Evolutionary conservation across 2,797 vertebrate species (phyloP), one percentile per base, ranked within the genome.

Genomic region (Melanogrammus aeglefinus): DNA sequence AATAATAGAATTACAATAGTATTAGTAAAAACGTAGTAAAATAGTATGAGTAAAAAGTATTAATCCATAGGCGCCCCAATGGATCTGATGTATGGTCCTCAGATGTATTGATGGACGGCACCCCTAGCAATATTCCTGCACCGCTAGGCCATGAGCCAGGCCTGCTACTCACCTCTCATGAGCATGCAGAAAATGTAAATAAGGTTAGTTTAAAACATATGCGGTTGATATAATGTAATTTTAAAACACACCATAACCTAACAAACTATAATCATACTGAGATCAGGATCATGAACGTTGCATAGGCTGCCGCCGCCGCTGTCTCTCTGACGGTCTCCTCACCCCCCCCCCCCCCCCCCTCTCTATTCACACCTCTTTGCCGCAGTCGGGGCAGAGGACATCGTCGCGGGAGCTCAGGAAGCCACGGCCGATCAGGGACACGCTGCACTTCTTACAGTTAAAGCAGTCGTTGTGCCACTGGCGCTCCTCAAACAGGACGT

Each of bases 391-490:
- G 83, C 97, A 99, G 80, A 98, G 90, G 91, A 99, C 94, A 82
- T 99, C 96, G 0, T 97, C 96, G 78, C 94, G 93, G 89, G 96
- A 94, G 0, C 96, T 98, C 87, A 99, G 95, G 91, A 99, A 99
- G 51, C 97, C 97, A 0, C 96, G 95, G 1, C 97, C 97, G 71
- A 99, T 96, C 91, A 99, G 87, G 0, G 97, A 97, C 76, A 95
- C 90, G 8, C 93, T 92, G 87, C 97, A 99, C 86, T 93, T 96
- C 89, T 95, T 97, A 85, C 97, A 99, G 92, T 96, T 99, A 90
- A 99, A 99, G 89, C 97, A 99, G 90, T 97, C 94, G 0, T 96
- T 97, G 87, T 99, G 97, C 97, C 97, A 99, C 89, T 99, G 97
- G n/a, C 97, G 96, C 79, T 97, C 96, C 88, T 98, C 96, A 4